phyloP scores from a whole-genome alignment of 23 tunicate species.

The Halocynthia aurantium region DNA sequence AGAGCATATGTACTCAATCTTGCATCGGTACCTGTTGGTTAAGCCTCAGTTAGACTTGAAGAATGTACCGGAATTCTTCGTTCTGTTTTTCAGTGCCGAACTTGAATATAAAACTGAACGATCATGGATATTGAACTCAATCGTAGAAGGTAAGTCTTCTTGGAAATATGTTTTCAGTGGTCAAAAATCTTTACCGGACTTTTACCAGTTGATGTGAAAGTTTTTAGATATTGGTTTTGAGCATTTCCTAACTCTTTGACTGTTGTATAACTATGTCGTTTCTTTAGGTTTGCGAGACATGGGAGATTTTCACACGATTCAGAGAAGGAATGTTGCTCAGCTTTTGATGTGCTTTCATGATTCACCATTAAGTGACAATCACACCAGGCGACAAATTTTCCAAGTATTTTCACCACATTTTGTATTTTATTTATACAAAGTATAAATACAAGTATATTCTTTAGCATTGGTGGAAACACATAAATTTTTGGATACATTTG shows the following conservation, averaged over 20 bases:
- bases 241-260: too few species aligned
- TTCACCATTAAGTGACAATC: conserved; percentile 51
- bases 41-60: conserved; percentile 47
- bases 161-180: too few species aligned
- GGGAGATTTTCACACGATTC: conserved; percentile 38
- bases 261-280: too few species aligned
- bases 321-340: conserved; percentile 33
- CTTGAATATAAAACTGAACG: conserved; percentile 57
- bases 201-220: too few species aligned
- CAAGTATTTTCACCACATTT: conserved; percentile 10
- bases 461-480: too few species aligned
- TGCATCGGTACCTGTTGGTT: conserved; percentile 50
- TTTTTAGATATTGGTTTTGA: too few species aligned
- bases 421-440: not conserved
- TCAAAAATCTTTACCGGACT: too few species aligned
- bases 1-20: conserved; percentile 47
- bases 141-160: conserved; percentile 9
- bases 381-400: conserved; percentile 35
- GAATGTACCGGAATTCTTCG: conserved; percentile 56
- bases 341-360: conserved; percentile 38
- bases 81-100: conserved; percentile 50
- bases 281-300: conserved; percentile 39
- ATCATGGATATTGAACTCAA: conserved; percentile 41
- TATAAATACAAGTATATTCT: too few species aligned
- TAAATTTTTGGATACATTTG: not conserved